phyloP scores from a whole-genome alignment of 35 echinoderm and acorn worm species.

The Acanthaster planci region DNA sequence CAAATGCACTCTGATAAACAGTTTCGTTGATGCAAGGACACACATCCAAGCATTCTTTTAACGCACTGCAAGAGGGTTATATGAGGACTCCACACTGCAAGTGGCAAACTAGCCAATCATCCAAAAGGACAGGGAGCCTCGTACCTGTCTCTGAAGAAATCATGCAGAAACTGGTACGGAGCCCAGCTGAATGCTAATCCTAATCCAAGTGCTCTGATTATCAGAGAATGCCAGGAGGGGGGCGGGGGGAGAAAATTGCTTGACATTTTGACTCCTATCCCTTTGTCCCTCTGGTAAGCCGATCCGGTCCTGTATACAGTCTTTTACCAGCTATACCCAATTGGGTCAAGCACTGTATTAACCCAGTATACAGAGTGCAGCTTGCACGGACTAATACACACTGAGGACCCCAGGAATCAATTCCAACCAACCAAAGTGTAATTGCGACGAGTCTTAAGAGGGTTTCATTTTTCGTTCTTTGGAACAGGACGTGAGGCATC shows the following conservation, averaged over 20 bases:
- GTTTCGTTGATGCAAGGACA: no score
- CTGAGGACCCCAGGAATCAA: conserved; percentile 1
- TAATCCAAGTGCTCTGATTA: background rate
- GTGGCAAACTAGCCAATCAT: conserved; percentile 14
- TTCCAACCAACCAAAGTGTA: background rate
- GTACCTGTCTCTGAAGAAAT: conserved; percentile 7
- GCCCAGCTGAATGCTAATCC: background rate
- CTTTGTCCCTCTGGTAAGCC: conserved; percentile 15
- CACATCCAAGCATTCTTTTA: no score
- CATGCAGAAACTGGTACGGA: background rate
- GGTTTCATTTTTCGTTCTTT: no score
- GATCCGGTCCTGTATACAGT: background rate
- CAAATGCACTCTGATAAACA: no score
- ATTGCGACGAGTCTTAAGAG: background rate
- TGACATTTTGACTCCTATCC: background rate
- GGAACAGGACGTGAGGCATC: background rate
- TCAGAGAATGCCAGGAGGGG: background rate
- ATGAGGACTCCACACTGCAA: no score
- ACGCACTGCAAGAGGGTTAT: no score
- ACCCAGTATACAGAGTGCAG: background rate
- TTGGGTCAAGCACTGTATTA: conserved; percentile 25
- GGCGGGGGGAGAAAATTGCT: conserved; percentile 9
- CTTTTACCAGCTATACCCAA: background rate
- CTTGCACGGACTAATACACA: background rate
- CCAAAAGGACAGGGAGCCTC: background rate